phyloP scores from a whole-genome alignment of 2,797 vertebrate species.

The Odontamblyopus lacepedii region DNA sequence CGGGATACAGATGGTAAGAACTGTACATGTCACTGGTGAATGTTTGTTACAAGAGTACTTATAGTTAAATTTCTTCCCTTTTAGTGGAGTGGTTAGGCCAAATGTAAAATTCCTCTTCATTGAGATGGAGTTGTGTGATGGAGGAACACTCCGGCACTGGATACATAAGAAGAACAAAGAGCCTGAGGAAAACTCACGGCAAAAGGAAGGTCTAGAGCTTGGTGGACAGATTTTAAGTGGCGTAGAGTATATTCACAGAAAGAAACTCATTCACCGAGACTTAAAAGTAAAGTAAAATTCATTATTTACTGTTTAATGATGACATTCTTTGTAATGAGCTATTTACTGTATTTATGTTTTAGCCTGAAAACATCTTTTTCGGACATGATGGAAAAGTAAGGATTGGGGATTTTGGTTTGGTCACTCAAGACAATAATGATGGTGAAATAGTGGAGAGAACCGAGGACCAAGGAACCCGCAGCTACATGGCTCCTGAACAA shows the following conservation, averaged over 20 bases:
- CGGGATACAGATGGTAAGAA: constrained; percentile 21
- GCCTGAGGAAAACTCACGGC: fast-evolving
- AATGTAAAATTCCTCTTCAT: constrained; percentile 79
- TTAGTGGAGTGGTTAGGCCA: constrained; percentile 31
- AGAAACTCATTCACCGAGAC: constrained; percentile 84
- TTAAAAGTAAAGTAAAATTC: constrained; percentile 80
- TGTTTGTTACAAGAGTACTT: neutral
- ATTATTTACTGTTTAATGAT: neutral
- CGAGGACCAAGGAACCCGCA: constrained; percentile 57
- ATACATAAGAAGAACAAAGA: constrained; percentile 34
- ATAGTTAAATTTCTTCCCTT: neutral
- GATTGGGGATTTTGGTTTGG: constrained; percentile 89
- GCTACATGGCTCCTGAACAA: constrained; percentile 89
- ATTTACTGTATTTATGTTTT: neutral
- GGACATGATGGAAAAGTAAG: constrained; percentile 72
- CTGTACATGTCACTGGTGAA: neutral
- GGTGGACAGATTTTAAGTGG: constrained; percentile 78
- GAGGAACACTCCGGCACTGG: constrained; percentile 77
- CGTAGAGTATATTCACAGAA: constrained; percentile 82
- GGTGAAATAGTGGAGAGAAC: constrained; percentile 56
- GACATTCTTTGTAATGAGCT: neutral
- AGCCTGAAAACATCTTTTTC: constrained; percentile 88
- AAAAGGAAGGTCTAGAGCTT: constrained; percentile 62
- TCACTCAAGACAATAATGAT: constrained; percentile 56
- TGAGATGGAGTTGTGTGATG: constrained; percentile 85